These are phyloP conservation scores for Zaprionus gabonicus DNA, from an alignment of 1,140 invertebrate genomes.

Conservation along the genomic window DNA sequence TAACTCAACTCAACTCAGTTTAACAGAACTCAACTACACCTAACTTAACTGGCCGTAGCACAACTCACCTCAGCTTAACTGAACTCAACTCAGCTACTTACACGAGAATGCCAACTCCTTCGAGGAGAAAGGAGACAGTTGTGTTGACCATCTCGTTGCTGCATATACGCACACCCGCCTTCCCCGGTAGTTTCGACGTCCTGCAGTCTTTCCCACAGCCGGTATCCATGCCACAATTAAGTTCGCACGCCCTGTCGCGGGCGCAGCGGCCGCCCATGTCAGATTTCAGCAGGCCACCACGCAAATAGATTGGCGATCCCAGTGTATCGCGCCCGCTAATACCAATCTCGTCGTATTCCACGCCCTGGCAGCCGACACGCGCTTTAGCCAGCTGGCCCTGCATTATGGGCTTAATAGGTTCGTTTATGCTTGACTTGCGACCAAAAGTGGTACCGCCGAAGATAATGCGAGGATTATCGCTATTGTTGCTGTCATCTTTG, in stretches of 20 bases:
- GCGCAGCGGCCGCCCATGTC: neutral
- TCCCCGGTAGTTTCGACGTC: neutral
- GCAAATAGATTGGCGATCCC: conserved; percentile 7
- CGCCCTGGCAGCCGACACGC: neutral
- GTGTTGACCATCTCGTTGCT: conserved; percentile 42
- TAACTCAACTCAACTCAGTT: neutral
- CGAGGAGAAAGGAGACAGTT: conserved; percentile 52
- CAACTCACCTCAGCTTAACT: neutral
- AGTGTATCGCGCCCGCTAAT: conserved; percentile 31
- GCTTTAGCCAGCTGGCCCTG: neutral
- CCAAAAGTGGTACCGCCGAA: neutral
- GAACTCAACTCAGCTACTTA: neutral
- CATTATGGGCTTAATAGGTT: neutral
- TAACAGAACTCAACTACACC: no score
- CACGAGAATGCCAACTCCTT: conserved; percentile 51
- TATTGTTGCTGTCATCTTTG: neutral
- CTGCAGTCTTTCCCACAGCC: conserved; percentile 1
- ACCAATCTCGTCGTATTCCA: neutral
- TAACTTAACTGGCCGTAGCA: no score
- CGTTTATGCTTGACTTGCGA: neutral
- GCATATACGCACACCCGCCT: conserved; percentile 11
- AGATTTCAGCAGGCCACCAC: conserved; percentile 9
- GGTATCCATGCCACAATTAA: conserved; percentile 1
- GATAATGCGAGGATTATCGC: neutral
- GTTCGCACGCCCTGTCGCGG: neutral